phyloP scores from a whole-genome alignment of 2,888 invertebrate species.

The Philereme transversata region DNA sequence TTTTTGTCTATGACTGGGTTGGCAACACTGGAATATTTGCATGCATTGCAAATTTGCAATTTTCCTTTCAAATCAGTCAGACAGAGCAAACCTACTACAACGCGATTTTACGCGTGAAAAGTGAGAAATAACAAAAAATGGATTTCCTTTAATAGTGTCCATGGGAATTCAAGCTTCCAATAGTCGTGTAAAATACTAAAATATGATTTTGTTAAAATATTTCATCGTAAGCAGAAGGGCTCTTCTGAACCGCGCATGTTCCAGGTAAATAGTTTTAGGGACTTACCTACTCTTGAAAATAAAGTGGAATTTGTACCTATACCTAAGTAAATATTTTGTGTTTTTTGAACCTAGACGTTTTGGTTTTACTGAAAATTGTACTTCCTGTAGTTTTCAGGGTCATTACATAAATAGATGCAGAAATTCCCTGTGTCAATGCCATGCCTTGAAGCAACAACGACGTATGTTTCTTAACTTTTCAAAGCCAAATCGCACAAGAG shows the following conservation, averaged over 20 bases:
- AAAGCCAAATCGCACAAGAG: constrained; percentile 80
- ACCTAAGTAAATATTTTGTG: neutral
- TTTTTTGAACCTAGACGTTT: neutral
- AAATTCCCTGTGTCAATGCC: constrained; percentile 64
- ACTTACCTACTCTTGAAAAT: neutral
- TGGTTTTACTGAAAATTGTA: constrained; percentile 16
- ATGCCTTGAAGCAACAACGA: constrained; percentile 52
- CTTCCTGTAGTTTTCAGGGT: constrained; percentile 78
- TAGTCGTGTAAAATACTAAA: constrained; percentile 10
- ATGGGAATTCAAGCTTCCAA: neutral
- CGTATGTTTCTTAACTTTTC: constrained; percentile 70
- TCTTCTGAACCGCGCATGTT: constrained; percentile 46
- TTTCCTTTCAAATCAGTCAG: too few relatives aligned
- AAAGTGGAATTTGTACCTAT: neutral
- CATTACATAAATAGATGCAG: constrained; percentile 74
- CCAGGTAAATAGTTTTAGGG: constrained; percentile 45
- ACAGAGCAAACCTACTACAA: too few relatives aligned
- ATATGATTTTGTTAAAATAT: constrained; percentile 58
- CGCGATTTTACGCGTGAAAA: neutral
- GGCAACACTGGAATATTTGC: too few relatives aligned
- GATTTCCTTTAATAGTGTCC: constrained; percentile 31
- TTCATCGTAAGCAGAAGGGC: constrained; percentile 42
- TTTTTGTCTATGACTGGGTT: too few relatives aligned
- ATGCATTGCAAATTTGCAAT: too few relatives aligned
- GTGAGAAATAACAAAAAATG: constrained; percentile 12